Conservation (phyloP, 2,113 vertebrate species). For the Hippocampus comes region DNA sequence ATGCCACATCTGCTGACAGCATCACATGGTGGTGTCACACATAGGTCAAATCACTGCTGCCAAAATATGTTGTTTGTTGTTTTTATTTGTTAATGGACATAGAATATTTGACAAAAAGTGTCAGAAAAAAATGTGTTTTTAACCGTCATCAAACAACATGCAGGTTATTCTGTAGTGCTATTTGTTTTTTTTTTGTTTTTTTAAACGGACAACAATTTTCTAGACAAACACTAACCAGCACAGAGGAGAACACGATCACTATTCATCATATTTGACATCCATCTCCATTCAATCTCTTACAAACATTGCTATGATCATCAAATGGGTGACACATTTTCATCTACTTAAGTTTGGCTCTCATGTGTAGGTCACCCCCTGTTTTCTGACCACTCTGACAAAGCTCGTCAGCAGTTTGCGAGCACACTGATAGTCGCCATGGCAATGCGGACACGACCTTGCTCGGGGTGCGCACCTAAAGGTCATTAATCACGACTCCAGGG, state of each 20-base stretch:
- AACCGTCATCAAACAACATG: too few species aligned
- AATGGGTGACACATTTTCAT: background rate
- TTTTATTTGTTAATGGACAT: too few species aligned
- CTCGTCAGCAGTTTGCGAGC: background rate
- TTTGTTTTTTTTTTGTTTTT: too few species aligned
- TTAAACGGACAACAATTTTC: background rate
- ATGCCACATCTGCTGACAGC: too few species aligned
- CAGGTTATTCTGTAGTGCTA: too few species aligned
- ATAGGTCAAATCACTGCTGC: too few species aligned
- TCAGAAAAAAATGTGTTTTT: background rate
- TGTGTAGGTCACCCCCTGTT: background rate
- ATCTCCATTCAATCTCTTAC: background rate
- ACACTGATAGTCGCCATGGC: slow-evolving; percentile 3
- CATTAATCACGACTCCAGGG: background rate
- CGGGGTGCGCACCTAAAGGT: background rate
- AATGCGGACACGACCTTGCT: background rate
- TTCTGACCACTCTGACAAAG: background rate
- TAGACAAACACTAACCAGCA: background rate
- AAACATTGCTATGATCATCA: background rate
- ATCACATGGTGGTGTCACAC: too few species aligned
- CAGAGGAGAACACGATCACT: too few species aligned
- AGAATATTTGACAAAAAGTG: too few species aligned
- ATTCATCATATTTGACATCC: background rate
- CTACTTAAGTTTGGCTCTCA: background rate
- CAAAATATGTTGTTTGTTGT: too few species aligned